Evolutionary conservation across 2,113 vertebrate species (phyloP), one percentile per base, ranked within the genome.

Genomic region (Salminus brasiliensis): DNA sequence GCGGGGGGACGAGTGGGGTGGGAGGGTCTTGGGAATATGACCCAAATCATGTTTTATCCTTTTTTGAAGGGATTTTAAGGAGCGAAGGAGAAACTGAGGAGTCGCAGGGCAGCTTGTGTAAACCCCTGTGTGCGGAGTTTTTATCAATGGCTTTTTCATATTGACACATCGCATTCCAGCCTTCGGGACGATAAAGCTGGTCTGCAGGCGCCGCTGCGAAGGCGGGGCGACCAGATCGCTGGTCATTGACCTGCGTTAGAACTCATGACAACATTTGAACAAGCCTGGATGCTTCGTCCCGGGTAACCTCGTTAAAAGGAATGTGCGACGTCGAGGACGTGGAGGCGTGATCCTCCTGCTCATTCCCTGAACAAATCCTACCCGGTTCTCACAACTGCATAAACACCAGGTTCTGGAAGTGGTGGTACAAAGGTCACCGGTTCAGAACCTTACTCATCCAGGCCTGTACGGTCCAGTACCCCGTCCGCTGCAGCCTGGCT

Each of bases 1-100:
- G 87, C n/a, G 86, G 84, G 86, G 86, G 85, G 80, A 83, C 86
- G 36, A 60, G 27, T 7, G 63, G 52, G 47, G 36, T 60, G 27
- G 9, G 63, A 41, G 47, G 41, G n/a, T 15, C 78, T 85, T 77
- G 69, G 66, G 68, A 71, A 80, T 73, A 62, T 9, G 47, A 73
- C 49, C 63, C 67, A 55, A 52, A 23, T 57, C 18, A 47, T 41
- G 21, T 63, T 68, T 63, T 49, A 15, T 62, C 55, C 32, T 34
- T 71, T n/a, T 21, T 41, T 18, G 36, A 25, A 12, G 34, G 62
- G 69, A 72, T 65, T 65, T 73, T 53, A 72, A 32, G 68, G 60
- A 55, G 68, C 66, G 60, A 45, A 45, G 21, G 30, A 68, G 47
- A 18, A 18, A 52, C 39, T 27, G 13, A 5, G 13, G 45, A 47